Base-by-base conservation (phyloP, 2,797 vertebrate genomes). In the Eurystomus glaucurus region DNA sequence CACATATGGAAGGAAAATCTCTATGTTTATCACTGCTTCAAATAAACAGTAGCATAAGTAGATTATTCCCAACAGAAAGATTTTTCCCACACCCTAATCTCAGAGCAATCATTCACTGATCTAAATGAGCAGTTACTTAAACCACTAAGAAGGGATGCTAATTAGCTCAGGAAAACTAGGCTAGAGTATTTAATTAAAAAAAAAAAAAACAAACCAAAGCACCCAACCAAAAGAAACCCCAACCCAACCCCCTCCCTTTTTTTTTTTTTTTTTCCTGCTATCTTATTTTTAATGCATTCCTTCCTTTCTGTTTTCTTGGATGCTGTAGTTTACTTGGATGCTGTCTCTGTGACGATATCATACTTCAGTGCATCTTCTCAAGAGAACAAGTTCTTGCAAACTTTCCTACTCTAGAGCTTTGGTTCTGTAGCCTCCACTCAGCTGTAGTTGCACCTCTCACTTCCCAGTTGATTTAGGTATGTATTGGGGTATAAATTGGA, bases 91-190 rank as follows among this genome's bases (percentile, higher is more conserved):
- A 97, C 94, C 97, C 98, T 98, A 98, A 99, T 99, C 99, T 99
- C 98, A 97, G 92, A 98, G 98, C 98, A 98, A 99, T 99, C 99
- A 98, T 98, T 99, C 99, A 99, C 98, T 97, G 97, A 98, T 98
- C 98, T 99, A 98, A 99, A 99, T 99, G 98, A 99, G 98, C 98
- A 99, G 99, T 99, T 99, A 99, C 99, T 99, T 99, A 98, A 98
- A 98, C 98, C 60, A 14, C 98, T 98, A 98, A 97, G 97, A 98
- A 98, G 95, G 69, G 96, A 97, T 98, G 98, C 97, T 99, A 99
- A 99, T 99, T 99, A 99, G 98, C 98, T 88, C 96, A 98, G 97
- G 98, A 98, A 99, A 98, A 97, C 93, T 91, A 95, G 96, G 97
- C 94, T 95, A 98, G 93, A 97, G 93, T 97, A 82, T 97, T 98